These are phyloP conservation scores for Litocranius walleri DNA, from an alignment of 2,113 vertebrate species.

Conservation along the genomic window DNA sequence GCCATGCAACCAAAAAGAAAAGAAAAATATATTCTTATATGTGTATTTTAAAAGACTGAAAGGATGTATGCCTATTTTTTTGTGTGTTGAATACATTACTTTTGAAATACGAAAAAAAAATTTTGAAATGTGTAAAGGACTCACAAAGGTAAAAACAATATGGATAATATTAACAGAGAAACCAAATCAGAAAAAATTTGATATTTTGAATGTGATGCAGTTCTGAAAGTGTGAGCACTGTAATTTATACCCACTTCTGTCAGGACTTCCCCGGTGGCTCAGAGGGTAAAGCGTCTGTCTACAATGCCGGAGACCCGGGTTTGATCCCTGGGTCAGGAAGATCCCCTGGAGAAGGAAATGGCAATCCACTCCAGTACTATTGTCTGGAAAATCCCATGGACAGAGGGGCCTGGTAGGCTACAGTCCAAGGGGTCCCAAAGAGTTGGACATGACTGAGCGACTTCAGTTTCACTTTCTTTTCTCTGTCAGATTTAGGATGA, in stretches of 20 bases:
- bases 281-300: rapidly evolving
- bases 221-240: background rate
- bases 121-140: background rate
- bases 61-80: background rate
- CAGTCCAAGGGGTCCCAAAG: no score
- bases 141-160: background rate
- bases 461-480: no score
- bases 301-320: rapidly evolving
- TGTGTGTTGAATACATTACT: background rate
- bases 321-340: rapidly evolving
- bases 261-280: no score
- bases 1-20: background rate
- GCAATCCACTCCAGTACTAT: no score
- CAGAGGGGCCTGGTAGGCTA: no score
- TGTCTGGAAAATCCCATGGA: no score
- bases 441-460: rapidly evolving
- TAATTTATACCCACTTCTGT: background rate
- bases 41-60: background rate
- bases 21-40: background rate
- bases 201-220: background rate
- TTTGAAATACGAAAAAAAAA: background rate
- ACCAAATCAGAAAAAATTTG: background rate
- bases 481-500: background rate
- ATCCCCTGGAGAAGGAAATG: no score
- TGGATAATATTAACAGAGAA: background rate